A percentile compares a stretch with the other conserved stretches of the same genome.
Conservation (phyloP, 2,113 vertebrate genomes). For the Phalacrocorax carbo region DNA sequence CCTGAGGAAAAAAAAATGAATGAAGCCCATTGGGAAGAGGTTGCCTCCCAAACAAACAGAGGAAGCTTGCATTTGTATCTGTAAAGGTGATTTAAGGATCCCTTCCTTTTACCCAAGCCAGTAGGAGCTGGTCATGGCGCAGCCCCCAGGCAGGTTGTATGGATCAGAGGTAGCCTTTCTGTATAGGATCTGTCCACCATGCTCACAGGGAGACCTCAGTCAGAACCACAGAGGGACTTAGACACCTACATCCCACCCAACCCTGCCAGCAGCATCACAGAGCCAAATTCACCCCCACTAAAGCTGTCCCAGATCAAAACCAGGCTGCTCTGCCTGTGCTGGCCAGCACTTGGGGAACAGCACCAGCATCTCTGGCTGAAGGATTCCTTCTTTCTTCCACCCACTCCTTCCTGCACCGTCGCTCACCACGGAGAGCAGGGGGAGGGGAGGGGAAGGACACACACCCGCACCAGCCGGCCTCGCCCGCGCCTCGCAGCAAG, state of each 20-base stretch:
- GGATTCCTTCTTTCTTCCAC: background rate
- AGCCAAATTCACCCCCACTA: background rate
- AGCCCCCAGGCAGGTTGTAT: background rate
- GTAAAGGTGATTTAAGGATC: background rate
- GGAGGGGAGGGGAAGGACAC: background rate
- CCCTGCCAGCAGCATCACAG: background rate
- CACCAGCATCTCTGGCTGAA: background rate
- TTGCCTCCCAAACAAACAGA: background rate
- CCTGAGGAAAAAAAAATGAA: background rate
- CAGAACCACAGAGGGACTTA: background rate
- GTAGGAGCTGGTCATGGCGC: background rate
- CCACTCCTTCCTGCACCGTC: background rate
- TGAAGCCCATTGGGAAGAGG: background rate
- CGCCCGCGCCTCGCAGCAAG: rapidly evolving
- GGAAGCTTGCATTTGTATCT: background rate
- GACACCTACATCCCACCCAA: background rate
- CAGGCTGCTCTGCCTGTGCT: background rate
- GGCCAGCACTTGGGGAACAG: background rate
- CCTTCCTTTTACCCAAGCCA: background rate
- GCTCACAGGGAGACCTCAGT: background rate
- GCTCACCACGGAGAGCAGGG: background rate
- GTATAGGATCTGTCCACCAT: background rate
- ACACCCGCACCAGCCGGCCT: background rate
- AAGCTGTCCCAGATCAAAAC: background rate
- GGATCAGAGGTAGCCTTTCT: background rate